These are phyloP conservation scores for Agrotis clavis DNA, from an alignment of 2,888 invertebrate genomes.

Conservation along the genomic window DNA sequence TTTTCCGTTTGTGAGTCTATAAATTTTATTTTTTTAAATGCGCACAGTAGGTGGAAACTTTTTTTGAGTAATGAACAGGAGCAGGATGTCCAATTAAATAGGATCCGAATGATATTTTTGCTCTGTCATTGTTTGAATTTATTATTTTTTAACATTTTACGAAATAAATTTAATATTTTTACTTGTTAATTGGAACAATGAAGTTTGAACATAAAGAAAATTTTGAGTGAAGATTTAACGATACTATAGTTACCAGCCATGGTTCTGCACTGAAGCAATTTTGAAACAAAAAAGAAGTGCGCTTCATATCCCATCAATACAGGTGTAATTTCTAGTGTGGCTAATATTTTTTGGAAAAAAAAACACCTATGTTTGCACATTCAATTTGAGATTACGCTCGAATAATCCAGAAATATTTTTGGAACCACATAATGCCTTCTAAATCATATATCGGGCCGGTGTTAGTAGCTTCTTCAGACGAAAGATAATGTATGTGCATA, in stretches of 20 bases:
- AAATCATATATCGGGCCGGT: constrained; percentile 6
- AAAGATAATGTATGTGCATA: constrained; percentile 30
- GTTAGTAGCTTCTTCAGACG: constrained; percentile 11
- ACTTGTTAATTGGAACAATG: not conserved
- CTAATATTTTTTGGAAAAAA: too few relatives aligned
- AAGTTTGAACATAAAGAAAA: not conserved
- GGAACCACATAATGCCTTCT: constrained; percentile 15
- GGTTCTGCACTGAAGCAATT: not conserved
- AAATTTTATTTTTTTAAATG: constrained; percentile 43
- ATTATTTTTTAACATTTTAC: not conserved
- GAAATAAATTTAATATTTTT: not conserved
- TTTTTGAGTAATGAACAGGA: constrained; percentile 33
- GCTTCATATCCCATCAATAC: too few relatives aligned
- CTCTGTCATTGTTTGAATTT: constrained; percentile 9
- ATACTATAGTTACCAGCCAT: not conserved
- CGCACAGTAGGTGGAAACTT: constrained; percentile 21
- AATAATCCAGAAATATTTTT: constrained; percentile 3
- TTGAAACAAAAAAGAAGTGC: too few relatives aligned
- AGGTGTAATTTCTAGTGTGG: too few relatives aligned
- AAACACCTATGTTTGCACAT: too few relatives aligned
- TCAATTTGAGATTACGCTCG: not conserved
- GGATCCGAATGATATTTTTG: constrained; percentile 28
- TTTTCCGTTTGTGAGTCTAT: constrained; percentile 46
- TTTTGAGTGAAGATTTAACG: not conserved
- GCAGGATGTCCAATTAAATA: constrained; percentile 36